phyloP scores from a whole-genome alignment of 2,113 vertebrate genomes.

The Aphyosemion australe region DNA sequence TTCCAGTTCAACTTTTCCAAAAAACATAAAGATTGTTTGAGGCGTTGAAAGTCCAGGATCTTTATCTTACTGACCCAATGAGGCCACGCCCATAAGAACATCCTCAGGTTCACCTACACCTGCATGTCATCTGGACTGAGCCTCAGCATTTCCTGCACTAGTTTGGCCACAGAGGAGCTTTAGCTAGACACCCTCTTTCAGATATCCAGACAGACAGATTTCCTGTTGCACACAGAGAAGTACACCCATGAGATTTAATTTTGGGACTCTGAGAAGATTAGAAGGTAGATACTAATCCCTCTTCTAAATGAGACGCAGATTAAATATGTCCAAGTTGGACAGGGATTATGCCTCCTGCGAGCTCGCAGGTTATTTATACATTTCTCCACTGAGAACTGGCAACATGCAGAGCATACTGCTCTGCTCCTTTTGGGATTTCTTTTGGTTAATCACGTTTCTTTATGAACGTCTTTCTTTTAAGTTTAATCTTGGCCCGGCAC shows the following conservation, averaged over 20 bases:
- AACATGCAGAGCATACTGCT: slow-evolving; percentile 42
- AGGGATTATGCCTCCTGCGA: slow-evolving; percentile 52
- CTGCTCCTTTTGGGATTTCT: slow-evolving; percentile 35
- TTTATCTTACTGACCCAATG: too few species aligned
- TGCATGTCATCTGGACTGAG: slow-evolving; percentile 7
- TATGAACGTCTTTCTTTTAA: slow-evolving; percentile 40
- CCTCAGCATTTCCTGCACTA: not conserved
- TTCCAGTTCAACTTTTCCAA: not conserved
- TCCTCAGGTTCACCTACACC: not conserved
- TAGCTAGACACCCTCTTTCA: slow-evolving; percentile 30
- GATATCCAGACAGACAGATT: slow-evolving; percentile 38
- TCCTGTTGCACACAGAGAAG: slow-evolving; percentile 43
- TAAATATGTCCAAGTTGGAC: slow-evolving; percentile 63
- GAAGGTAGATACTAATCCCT: slow-evolving; percentile 65
- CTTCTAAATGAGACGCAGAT: slow-evolving; percentile 72
- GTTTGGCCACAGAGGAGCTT: slow-evolving; percentile 18
- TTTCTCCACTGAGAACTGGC: slow-evolving; percentile 17
- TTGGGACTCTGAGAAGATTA: slow-evolving; percentile 66
- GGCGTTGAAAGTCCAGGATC: too few species aligned
- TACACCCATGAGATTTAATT: slow-evolving; percentile 65
- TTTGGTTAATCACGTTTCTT: slow-evolving; percentile 28
- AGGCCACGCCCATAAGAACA: too few species aligned
- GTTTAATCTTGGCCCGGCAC: slow-evolving; percentile 33
- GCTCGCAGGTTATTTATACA: slow-evolving; percentile 55
- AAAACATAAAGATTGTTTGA: too few species aligned